A percentile compares a stretch with the other conserved stretches of the same genome.
Evolutionary conservation across 2,113 vertebrate genomes (phyloP).

Genomic region (Gobio gobio): DNA sequence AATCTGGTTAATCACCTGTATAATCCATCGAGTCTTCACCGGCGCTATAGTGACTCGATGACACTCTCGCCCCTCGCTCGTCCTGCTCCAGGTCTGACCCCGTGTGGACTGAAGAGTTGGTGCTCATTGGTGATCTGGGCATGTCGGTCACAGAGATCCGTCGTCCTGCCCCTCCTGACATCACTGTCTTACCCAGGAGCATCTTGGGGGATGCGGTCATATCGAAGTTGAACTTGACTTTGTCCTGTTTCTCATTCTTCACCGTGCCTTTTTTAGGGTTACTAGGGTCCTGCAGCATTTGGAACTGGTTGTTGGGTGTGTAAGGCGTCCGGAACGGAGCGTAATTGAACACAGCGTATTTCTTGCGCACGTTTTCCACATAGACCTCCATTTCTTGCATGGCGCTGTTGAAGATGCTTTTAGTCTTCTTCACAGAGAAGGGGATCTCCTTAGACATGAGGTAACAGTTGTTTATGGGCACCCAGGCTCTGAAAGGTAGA

Average conservation of each 20-base stretch:
- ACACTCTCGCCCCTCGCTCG: conserved; percentile 84
- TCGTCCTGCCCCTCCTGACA: conserved; percentile 82
- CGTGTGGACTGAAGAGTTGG: conserved; percentile 95
- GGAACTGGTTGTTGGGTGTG: conserved; percentile 95
- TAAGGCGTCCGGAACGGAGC: conserved; percentile 96
- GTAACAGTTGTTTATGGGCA: conserved; percentile 99
- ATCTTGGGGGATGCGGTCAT: conserved; percentile 97
- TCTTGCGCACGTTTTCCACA: conserved; percentile 96
- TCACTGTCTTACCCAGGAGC: conserved; percentile 87
- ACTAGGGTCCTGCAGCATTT: conserved; percentile 92
- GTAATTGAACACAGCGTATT: conserved; percentile 96
- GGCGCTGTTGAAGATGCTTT: conserved; percentile 99
- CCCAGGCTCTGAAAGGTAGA: conserved; percentile 87
- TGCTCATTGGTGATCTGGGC: conserved; percentile 96
- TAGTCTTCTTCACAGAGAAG: conserved; percentile 99
- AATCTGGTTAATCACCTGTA: conserved; percentile 72
- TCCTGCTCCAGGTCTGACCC: conserved; percentile 96
- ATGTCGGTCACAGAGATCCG: conserved; percentile 92
- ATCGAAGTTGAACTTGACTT: conserved; percentile 95
- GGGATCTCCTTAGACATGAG: conserved; percentile 99
- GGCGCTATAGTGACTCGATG: conserved; percentile 90
- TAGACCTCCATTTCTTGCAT: conserved; percentile 99
- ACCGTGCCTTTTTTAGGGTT: conserved; percentile 90
- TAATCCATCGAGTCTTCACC: conserved; percentile 98
- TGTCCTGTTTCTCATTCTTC: conserved; percentile 91